Base-by-base conservation (phyloP, 1,140 invertebrate genomes). In the Drosophila equinoxialis region DNA sequence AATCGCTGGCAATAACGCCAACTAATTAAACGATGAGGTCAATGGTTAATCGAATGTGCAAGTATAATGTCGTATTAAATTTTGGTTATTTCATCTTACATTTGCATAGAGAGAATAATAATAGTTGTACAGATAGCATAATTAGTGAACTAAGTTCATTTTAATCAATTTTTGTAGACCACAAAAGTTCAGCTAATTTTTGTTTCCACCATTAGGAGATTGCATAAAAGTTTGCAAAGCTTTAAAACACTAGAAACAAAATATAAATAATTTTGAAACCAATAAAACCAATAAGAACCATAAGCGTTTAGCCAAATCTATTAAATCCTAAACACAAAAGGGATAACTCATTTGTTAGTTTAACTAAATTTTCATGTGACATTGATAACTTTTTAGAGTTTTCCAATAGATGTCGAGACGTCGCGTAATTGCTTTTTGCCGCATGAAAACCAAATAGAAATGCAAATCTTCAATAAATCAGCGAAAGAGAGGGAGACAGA, bases 381-480 rank as follows among this genome's bases (percentile, higher is more conserved):
- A 74, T 67, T 61, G 37, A 74, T 54, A 45, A 20, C 37, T 14
- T 57, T 26, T 45, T 41, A 66, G 33, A 30, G 35, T 14, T 17
- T 67, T 41, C 39, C 30, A 41, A 57, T 55, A 39, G 59, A 72
- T 67, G 58, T 76, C 64, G 65, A 71, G 81, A 76, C 71, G 65
- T 81, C 57, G 64, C 71, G 68, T 86, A 81, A 86, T 85, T 85
- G 74, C 71, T 30, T 30, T 68, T 86, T 86, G 69, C 33, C 51
- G 51, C 67, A 71, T 26, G 63, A 61, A 42, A 37, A 45, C 6
- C 2, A 37, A 70, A 57, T 23, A 35, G 57, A 33, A 45, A 54
- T 13, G 10, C 64, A 85, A 67, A 64, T 74, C 68, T 74, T n/a
- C 8, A 65, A 73, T 65, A 77, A 74, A 77, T 70, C 55, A 54